Base-by-base conservation (phyloP, 2,113 vertebrate species). In the Otis tarda region DNA sequence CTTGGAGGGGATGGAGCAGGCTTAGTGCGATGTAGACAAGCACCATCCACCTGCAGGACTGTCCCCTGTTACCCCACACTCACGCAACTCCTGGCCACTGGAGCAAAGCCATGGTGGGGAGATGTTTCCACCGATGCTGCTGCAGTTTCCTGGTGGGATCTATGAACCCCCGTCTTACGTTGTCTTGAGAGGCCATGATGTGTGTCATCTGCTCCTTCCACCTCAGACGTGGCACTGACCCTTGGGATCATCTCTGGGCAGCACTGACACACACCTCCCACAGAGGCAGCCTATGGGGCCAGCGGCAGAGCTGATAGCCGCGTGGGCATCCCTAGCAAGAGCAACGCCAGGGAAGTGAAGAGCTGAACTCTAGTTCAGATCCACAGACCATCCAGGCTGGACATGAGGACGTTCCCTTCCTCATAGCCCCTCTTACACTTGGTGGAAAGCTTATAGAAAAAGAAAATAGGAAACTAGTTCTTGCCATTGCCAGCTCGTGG, bases 31-130 rank as follows among this genome's bases (percentile, higher is more conserved):
- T 14, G 37, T n/a, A n/a, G 49, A 31, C 67, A 19, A 55, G 53
- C 2, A 6, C 11, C 65, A 37, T 3, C 24, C 56, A 14, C 56
- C 47, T 41, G 64, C n/a, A 70, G 78, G 60, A 61, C 71, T 20
- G 14, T 27, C 83, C 21, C 60, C 70, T 14, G 6, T 14, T 52
- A 41, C 43, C 24, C 52, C 7, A 10, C 43, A 52, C 56, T 75
- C 79, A 56, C 3, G 0, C 0, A 0, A 39, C 68, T 69, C 39
- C 53, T 25, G 41, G 57, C 16, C 3, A 2, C 64, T 61, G 73
- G 35, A 77, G 11, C 55, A 65, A 55, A 67, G 22, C 41, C 8
- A 0, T 2, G 9, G 33, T 7, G 16, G 60, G 45, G 52, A 94
- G 70, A 14, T 53, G n/a, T 53, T 87, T 55, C 49, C 69, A 55